Conservation (phyloP, 2,797 vertebrate species). For the Menidia menidia region DNA sequence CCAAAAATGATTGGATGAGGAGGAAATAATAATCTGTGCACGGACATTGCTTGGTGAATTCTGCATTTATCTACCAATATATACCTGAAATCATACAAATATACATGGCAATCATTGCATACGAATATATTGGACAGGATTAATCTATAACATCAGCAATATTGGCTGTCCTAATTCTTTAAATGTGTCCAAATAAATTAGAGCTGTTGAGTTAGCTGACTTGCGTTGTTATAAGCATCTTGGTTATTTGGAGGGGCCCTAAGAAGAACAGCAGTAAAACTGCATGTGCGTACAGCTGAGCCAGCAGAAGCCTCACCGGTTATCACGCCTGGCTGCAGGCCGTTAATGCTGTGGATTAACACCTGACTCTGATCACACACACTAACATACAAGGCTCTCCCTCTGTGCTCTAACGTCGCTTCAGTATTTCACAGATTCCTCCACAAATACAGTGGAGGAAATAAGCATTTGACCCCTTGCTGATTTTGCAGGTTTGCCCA, state of each 20-base stretch:
- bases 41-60: background rate
- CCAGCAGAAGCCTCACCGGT: slow-evolving; percentile 73
- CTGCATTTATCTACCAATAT: background rate
- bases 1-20: background rate
- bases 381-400: background rate
- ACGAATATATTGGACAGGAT: rapidly evolving
- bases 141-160: background rate
- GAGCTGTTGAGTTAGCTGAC: background rate
- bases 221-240: background rate
- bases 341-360: slow-evolving; percentile 79
- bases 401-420: background rate
- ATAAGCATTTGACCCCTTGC: too few species aligned
- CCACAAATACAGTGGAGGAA: background rate
- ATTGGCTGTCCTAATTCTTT: background rate
- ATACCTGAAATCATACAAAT: background rate
- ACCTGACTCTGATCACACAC: slow-evolving; percentile 36
- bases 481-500: too few species aligned
- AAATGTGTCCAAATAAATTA: background rate
- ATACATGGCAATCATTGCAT: too few species aligned
- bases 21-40: slow-evolving; percentile 2
- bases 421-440: background rate
- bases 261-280: slow-evolving; percentile 12
- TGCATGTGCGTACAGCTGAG: slow-evolving; percentile 69
- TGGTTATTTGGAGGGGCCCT: slow-evolving; percentile 10
- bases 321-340: slow-evolving; percentile 78